phyloP scores from a whole-genome alignment of 2,797 vertebrate genomes.

The Chloroceryle amazona region DNA sequence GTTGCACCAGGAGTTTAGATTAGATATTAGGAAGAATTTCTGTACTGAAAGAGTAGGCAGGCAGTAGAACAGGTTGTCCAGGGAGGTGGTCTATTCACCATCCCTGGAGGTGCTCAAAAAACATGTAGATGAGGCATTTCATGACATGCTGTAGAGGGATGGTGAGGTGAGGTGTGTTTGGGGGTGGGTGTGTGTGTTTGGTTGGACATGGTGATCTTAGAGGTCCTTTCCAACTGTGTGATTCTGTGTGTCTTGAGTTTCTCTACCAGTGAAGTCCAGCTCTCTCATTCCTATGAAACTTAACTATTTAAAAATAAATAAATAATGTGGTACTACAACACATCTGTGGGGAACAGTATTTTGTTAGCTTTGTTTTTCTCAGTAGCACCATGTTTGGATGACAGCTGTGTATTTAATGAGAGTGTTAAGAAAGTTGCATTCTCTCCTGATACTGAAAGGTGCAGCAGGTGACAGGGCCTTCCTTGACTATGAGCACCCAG shows the following conservation, averaged over 20 bases:
- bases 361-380: background rate
- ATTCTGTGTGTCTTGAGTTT: background rate
- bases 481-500: background rate
- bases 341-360: background rate
- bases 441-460: background rate
- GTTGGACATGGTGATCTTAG: too few relatives aligned
- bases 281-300: background rate
- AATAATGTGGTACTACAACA: background rate
- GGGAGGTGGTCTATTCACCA: too few relatives aligned
- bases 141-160: too few relatives aligned
- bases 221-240: too few relatives aligned
- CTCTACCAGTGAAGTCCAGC: background rate
- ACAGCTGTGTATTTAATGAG: background rate
- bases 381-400: background rate
- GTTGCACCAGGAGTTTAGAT: too few relatives aligned
- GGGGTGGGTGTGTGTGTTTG: too few relatives aligned
- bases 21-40: too few relatives aligned
- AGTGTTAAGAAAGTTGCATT: background rate
- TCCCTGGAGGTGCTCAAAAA: too few relatives aligned
- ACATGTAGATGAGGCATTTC: too few relatives aligned
- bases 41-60: too few relatives aligned
- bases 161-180: too few relatives aligned
- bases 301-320: background rate
- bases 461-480: background rate
- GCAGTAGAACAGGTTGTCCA: too few relatives aligned